A percentile compares a stretch with the other conserved stretches of the same genome.
phyloP scores from a whole-genome alignment of 1,140 invertebrate species.

The Diploscapter pachys region DNA sequence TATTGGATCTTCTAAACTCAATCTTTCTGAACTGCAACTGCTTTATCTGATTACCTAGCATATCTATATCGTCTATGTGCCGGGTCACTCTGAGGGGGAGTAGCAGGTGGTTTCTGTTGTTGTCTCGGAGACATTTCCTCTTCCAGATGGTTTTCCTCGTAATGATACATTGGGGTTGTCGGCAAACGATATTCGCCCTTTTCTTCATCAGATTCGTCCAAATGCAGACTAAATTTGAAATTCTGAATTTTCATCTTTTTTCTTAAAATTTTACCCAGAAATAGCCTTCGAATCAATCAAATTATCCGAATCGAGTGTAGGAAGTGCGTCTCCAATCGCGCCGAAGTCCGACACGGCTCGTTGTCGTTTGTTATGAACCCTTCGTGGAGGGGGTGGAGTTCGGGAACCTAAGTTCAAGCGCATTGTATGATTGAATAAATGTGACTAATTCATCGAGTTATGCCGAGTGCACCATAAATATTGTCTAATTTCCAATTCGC shows the following conservation, averaged over 20 bases:
- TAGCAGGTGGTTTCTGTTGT: not conserved
- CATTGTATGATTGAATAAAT: not conserved
- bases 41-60: conserved; percentile 7
- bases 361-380: conserved; percentile 36
- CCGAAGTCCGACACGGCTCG: conserved; percentile 56
- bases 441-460: no score
- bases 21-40: conserved; percentile 13
- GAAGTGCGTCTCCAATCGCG: conserved; percentile 50
- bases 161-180: conserved; percentile 47
- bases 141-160: conserved; percentile 44
- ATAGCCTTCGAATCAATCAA: conserved; percentile 40
- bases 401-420: conserved; percentile 11
- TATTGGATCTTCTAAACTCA: conserved; percentile 33
- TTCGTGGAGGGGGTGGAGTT: conserved; percentile 41
- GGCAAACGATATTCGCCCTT: conserved; percentile 49
- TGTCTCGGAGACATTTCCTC: conserved; percentile 19
- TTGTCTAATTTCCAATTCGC: no score
- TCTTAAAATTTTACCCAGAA: conserved; percentile 19
- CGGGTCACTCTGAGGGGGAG: conserved; percentile 6
- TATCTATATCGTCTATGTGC: conserved; percentile 25
- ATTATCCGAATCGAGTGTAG: conserved; percentile 49
- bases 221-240: conserved; percentile 32
- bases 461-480: no score
- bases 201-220: conserved; percentile 41
- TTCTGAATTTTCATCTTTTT: conserved; percentile 6